These are phyloP conservation scores for Drosophila nebulosa DNA, from an alignment of 1,140 invertebrate genomes.

Conservation along the genomic window DNA sequence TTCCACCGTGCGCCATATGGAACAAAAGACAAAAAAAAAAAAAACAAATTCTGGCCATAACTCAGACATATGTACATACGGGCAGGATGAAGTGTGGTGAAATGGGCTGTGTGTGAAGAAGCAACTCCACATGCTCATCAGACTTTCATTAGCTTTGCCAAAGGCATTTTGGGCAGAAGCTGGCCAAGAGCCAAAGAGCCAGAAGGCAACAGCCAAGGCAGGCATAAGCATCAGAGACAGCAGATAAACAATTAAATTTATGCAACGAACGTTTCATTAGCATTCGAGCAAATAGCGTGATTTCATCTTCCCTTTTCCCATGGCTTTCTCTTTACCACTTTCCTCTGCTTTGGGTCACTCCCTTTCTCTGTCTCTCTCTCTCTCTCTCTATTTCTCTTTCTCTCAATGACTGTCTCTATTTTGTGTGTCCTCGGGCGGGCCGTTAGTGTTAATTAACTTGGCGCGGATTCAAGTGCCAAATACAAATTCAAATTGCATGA, in stretches of 20 bases:
- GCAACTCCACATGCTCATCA: conserved; percentile 4
- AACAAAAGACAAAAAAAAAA: neutral
- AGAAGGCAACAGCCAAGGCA: conserved; percentile 10
- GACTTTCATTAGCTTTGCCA: conserved; percentile 14
- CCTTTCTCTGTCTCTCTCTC: too few relatives aligned
- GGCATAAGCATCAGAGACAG: conserved; percentile 30
- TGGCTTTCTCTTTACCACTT: neutral
- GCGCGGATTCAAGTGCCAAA: conserved; percentile 63
- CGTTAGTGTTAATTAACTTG: conserved; percentile 76
- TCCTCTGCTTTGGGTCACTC: too few relatives aligned
- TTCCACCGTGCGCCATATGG: conserved; percentile 44
- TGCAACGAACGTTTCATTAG: conserved; percentile 70
- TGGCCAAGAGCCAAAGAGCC: conserved; percentile 32
- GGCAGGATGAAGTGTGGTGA: neutral
- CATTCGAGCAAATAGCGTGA: conserved; percentile 42
- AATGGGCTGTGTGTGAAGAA: neutral
- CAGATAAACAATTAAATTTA: conserved; percentile 76
- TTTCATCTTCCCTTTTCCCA: neutral
- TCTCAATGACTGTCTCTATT: neutral
- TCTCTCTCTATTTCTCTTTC: too few relatives aligned
- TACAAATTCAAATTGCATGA: conserved; percentile 29
- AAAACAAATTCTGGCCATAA: conserved; percentile 21
- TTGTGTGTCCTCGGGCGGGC: conserved; percentile 7
- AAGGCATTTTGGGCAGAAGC: neutral
- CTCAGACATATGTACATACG: conserved; percentile 11